phyloP scores from a whole-genome alignment of 2,888 invertebrate species.

The Drosophila histrio region DNA sequence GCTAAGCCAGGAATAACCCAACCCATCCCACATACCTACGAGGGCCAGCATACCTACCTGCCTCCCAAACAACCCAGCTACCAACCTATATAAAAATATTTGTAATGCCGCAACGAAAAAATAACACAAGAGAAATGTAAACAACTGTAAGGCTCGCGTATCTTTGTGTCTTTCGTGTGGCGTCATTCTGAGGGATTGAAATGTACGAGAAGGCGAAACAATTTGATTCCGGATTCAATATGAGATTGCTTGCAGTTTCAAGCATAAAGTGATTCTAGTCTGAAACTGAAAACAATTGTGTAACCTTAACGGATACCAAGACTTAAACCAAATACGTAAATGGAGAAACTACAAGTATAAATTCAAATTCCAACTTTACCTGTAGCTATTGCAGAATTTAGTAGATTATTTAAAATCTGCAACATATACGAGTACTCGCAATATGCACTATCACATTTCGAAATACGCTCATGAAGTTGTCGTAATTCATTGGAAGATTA shows the following conservation, averaged over 20 bases:
- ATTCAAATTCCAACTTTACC: constrained; percentile 3
- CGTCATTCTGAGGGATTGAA: constrained; percentile 18
- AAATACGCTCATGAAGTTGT: constrained; percentile 6
- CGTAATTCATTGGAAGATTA: constrained; percentile 15
- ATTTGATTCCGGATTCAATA: constrained; percentile 25
- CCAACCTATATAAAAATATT: constrained; percentile 45
- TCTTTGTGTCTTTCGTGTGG: constrained; percentile 13
- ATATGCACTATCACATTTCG: neutral
- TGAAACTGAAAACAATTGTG: neutral
- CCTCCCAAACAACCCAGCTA: constrained; percentile 1
- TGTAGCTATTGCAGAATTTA: neutral
- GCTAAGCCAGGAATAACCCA: constrained; percentile 25
- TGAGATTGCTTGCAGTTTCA: constrained; percentile 8
- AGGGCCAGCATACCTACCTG: neutral
- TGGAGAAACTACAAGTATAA: neutral
- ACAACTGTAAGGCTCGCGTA: constrained; percentile 30
- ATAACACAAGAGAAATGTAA: constrained; percentile 43
- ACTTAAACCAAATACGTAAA: neutral
- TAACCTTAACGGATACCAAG: neutral
- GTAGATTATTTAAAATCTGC: neutral
- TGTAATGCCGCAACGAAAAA: constrained; percentile 45
- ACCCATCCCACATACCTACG: constrained; percentile 40
- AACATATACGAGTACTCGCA: neutral
- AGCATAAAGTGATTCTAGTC: neutral
- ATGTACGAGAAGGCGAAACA: constrained; percentile 7